These are phyloP conservation scores for Tetanocera ferruginea DNA, from an alignment of 2,888 invertebrate species.

Conservation along the genomic window DNA sequence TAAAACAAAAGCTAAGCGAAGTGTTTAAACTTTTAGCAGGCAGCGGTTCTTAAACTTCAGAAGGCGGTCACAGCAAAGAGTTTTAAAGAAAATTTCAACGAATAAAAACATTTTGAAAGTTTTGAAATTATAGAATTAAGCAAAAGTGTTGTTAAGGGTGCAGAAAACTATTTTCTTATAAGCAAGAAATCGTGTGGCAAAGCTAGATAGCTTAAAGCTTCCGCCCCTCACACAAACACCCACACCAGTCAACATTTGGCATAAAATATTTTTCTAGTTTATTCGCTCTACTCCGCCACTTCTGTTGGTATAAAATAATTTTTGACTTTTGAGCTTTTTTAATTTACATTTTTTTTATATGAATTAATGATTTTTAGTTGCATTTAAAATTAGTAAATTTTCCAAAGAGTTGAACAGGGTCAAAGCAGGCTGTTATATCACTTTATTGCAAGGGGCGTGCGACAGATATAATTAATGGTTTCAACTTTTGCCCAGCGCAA, in stretches of 20 bases:
- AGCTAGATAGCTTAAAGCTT: no score
- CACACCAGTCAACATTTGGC: no score
- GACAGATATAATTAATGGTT: constrained; percentile 56
- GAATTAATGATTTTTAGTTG: constrained; percentile 31
- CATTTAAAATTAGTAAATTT: constrained; percentile 42
- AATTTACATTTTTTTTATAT: constrained; percentile 8
- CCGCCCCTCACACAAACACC: no score
- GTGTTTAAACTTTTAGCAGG: not conserved
- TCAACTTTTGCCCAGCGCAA: constrained; percentile 52
- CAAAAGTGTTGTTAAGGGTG: no score
- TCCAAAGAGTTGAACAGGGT: not conserved
- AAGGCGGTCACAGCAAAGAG: no score
- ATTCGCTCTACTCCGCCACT: not conserved
- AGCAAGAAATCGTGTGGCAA: no score
- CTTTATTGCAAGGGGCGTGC: constrained; percentile 52
- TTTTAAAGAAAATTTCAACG: no score
- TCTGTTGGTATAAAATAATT: not conserved
- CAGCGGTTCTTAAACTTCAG: no score
- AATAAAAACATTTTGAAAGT: no score
- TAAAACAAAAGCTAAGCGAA: no score
- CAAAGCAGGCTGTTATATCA: constrained; percentile 41
- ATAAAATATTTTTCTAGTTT: not conserved
- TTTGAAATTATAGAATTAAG: no score
- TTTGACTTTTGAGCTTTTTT: not conserved
- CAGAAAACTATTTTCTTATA: no score